These are phyloP conservation scores for Leptura quadrifasciata DNA, from an alignment of 2,888 invertebrate genomes.

Conservation along the genomic window DNA sequence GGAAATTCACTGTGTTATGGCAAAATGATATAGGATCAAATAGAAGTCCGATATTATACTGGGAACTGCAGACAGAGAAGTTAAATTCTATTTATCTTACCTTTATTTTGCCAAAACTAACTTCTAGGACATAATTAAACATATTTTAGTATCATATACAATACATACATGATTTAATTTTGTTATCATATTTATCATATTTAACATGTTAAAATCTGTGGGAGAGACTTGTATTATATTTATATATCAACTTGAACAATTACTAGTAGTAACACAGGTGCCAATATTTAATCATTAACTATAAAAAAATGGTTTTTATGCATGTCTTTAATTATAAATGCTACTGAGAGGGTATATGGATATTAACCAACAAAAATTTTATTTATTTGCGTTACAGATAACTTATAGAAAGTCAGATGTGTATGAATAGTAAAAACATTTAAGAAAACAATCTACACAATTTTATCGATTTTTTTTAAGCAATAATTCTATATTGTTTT, in stretches of 20 bases:
- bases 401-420: too few relatives aligned
- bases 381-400: too few relatives aligned
- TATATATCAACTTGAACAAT: not conserved
- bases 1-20: conserved; percentile 4
- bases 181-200: not conserved
- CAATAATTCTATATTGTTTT: too few relatives aligned
- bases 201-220: conserved; percentile 24
- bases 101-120: not conserved
- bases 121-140: not conserved
- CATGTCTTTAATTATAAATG: not conserved
- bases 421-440: too few relatives aligned
- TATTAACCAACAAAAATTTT: not conserved
- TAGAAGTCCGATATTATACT: not conserved
- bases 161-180: not conserved
- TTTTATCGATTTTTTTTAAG: too few relatives aligned
- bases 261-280: not conserved
- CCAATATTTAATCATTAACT: not conserved
- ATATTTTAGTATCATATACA: not conserved
- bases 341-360: not conserved
- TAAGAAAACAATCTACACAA: too few relatives aligned
- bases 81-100: not conserved
- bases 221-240: conserved; percentile 9
- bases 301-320: not conserved
- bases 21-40: not conserved
- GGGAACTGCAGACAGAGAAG: not conserved